Evolutionary conservation across 2,113 vertebrate species (phyloP), one percentile per base, ranked within the genome.

Genomic region (Amphilophus citrinellus): DNA sequence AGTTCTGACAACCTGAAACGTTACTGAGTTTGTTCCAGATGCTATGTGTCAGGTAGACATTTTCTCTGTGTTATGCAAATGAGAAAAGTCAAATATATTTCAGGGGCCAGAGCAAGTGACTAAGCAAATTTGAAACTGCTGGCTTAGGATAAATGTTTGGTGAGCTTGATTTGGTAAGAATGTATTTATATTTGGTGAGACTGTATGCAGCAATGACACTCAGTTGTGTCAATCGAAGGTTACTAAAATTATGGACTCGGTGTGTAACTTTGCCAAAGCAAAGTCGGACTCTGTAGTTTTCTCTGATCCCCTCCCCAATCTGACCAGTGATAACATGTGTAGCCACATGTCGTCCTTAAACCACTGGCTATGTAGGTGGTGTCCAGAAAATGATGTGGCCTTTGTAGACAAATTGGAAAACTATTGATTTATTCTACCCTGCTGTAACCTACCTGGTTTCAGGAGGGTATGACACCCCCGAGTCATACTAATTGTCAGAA

Each of bases 351-450:
- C 44, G n/a, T 27, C 63, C 22, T 47, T 47, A 66, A 66, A 44
- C 7, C 1, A 4, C 39, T 66, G 39, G 44, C 8, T 8, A 39
- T 17, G 2, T 24, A 24, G 0, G 62, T 65, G 20, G 0, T 42
- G 2, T 65, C 62, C 44, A 66, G 63, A 27, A 66, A 22, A 66
- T 44, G 63, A 66, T 66, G n/a, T 1, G 1, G 1, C n/a, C 63
- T 66, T 44, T 66, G 42, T 66, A 27, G 39, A 14, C 2, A 27
- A 27, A 27, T 27, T 27, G 24, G 24, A 30, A 30, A 30, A 30
- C 30, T n/a, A 66, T 27, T 66, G 63, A n/a, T 66, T 66, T 66
- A 44, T 66, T 66, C n/a, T 66, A 39, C 39, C 0, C 44, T 39
- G 24, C n/a, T 44, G 63, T 10, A 27, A 66, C 24, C 24, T 66